Percentiles rank a stretch among this genome's conserved stretches.
These are phyloP conservation scores for Himalopsyche tibetana DNA, from an alignment of 2,888 invertebrate species.

Conservation along the genomic window DNA sequence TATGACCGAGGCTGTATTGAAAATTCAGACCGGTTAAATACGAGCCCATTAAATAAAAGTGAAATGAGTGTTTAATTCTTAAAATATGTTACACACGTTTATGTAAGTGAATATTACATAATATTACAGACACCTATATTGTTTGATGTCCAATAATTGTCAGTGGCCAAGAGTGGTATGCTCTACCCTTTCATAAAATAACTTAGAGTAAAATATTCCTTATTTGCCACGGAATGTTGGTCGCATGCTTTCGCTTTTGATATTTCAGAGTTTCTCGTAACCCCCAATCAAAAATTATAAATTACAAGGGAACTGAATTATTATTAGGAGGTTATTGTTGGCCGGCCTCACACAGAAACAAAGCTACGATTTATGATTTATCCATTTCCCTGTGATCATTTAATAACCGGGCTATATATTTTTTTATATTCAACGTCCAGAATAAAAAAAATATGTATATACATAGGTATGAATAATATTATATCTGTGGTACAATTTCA, in stretches of 20 bases:
- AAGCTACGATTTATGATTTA: conserved; percentile 39
- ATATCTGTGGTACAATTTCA: too few species aligned
- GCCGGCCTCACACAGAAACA: neutral
- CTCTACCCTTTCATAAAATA: neutral
- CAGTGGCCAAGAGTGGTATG: too few species aligned
- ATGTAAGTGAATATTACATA: too few species aligned
- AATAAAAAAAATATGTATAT: too few species aligned
- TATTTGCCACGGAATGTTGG: conserved; percentile 14
- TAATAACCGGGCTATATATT: conserved; percentile 4
- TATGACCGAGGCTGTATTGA: too few species aligned
- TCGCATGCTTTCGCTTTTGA: conserved; percentile 6
- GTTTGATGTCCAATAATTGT: too few species aligned
- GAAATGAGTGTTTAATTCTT: too few species aligned
- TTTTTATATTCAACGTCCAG: neutral
- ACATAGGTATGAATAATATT: too few species aligned
- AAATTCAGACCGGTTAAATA: too few species aligned
- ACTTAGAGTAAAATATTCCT: neutral
- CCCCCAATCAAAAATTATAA: conserved; percentile 41
- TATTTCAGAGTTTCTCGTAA: neutral
- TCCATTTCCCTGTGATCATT: conserved; percentile 9
- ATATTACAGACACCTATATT: too few species aligned
- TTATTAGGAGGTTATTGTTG: conserved; percentile 30
- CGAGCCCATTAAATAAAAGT: too few species aligned
- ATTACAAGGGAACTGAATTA: conserved; percentile 27
- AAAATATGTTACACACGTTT: too few species aligned